Evolutionary conservation across 2,888 invertebrate species (phyloP), one percentile per base, ranked within the genome.

Genomic region (Stenoptilia bipunctidactyla): DNA sequence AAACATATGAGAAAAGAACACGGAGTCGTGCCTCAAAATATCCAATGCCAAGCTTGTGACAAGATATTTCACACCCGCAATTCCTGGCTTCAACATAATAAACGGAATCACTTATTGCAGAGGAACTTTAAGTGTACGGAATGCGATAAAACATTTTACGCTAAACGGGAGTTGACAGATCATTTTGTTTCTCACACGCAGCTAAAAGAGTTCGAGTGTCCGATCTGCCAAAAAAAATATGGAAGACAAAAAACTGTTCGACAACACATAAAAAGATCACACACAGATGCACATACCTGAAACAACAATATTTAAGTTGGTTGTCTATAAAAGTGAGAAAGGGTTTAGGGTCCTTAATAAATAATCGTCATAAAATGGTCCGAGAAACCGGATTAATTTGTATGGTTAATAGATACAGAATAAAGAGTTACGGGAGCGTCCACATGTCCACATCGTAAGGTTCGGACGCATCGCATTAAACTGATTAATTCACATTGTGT

Each of bases 1-100:
- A 53, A 77, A 1, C 83, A 83, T 43, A 82, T 83, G 83, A 66
- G 72, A 14, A 73, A 75, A 44, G 69, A 73, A 0, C 83, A 83
- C 38, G 79, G 80, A 30, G 69, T 66, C 0, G 76, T 77, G 41
- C 72, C 75, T 0, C 70, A 76, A 5, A 76, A 79, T 42, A 39
- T 67, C 0, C 60, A 60, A 43, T 85, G 85, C 41, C 70, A 74
- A 43, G 52, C 69, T 37, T 85, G 84, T 33, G 71, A 73, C 0
- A 79, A 76, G 42, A 66, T 61, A n/a, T 88, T 88, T 44, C 68
- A 73, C 48, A 47, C 76, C 9, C 65, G 66, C 35, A 52, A 61
- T n/a, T 47, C 56, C 0, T 40, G 74, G 1, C 46, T 61, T 0
- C 48, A 50, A 0, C 76, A 76, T 35, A 65, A 56, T 2, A 72